Conservation (phyloP, 2,888 invertebrate species). For the Drosophila conformis region DNA sequence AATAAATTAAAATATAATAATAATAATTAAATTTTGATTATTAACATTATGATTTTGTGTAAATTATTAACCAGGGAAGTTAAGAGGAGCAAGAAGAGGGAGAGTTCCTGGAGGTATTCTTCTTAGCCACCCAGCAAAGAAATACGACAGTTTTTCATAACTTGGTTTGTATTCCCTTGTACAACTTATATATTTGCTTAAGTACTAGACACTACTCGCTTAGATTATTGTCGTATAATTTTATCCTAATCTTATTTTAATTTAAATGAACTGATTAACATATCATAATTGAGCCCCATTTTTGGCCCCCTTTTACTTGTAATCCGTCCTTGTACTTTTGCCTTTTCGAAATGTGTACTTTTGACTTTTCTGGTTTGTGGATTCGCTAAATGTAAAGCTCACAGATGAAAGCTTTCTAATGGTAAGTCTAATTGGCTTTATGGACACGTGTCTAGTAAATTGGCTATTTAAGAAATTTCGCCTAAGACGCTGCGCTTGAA, state of each 20-base stretch:
- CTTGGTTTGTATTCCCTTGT: no score
- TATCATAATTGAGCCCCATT: background rate
- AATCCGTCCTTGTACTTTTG: background rate
- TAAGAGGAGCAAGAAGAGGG: background rate
- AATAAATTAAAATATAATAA: conserved; percentile 21
- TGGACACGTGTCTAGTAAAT: conserved; percentile 67
- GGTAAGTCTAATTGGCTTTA: conserved; percentile 60
- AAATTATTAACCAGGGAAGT: background rate
- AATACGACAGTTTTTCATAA: no score
- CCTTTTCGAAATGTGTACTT: background rate
- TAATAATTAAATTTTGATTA: background rate
- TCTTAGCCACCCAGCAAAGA: background rate
- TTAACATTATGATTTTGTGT: background rate
- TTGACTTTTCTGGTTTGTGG: conserved; percentile 43
- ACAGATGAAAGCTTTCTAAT: conserved; percentile 38
- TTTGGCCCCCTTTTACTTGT: no score
- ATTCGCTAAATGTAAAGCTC: conserved; percentile 51
- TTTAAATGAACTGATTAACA: background rate
- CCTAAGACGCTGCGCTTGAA: conserved; percentile 43
- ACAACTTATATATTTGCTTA: no score
- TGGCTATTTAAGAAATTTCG: conserved; percentile 38
- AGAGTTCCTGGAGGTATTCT: background rate
- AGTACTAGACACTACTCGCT: no score
- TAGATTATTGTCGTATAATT: background rate
- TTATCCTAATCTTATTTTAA: background rate